A percentile compares a stretch with the other conserved stretches of the same genome.
Evolutionary conservation across 2,797 vertebrate species (phyloP).

Genomic region (Periparus ater): DNA sequence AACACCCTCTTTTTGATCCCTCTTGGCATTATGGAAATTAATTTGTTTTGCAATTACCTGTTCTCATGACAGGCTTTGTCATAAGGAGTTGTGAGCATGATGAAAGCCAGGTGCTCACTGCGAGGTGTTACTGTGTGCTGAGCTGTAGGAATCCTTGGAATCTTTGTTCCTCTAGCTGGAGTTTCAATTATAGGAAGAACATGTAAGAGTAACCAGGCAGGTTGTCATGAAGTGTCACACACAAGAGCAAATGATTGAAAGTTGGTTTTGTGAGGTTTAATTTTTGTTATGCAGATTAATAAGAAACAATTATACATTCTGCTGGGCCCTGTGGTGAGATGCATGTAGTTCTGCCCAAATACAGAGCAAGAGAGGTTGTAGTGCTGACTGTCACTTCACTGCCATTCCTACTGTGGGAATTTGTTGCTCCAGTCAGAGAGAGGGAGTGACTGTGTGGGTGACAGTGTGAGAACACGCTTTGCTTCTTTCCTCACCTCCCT

Average conservation of each 20-base stretch:
- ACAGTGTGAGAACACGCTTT: not conserved
- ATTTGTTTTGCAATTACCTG: conserved; percentile 3
- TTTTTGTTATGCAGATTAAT: not conserved
- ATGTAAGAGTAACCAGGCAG: not conserved
- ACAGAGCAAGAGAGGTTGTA: not conserved
- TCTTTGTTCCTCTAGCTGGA: not conserved
- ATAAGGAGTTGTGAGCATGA: not conserved
- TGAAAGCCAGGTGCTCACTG: not conserved
- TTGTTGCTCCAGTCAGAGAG: not conserved
- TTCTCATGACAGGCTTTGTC: not conserved
- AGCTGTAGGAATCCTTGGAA: not conserved
- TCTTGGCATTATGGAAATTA: not conserved
- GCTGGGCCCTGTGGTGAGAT: not conserved
- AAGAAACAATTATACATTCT: not conserved
- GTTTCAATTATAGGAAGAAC: not conserved
- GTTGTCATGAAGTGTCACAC: not conserved
- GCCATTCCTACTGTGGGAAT: not conserved
- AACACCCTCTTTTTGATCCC: not conserved
- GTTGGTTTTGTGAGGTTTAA: not conserved
- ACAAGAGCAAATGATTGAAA: not conserved
- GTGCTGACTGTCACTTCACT: not conserved
- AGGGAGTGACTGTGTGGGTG: not conserved
- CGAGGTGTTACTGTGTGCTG: not conserved
- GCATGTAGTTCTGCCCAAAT: not conserved
- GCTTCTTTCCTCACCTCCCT: not conserved